These are phyloP conservation scores for Montipora capricornis DNA, from an alignment of 64 coral and sea anemone genomes.

Conservation along the genomic window DNA sequence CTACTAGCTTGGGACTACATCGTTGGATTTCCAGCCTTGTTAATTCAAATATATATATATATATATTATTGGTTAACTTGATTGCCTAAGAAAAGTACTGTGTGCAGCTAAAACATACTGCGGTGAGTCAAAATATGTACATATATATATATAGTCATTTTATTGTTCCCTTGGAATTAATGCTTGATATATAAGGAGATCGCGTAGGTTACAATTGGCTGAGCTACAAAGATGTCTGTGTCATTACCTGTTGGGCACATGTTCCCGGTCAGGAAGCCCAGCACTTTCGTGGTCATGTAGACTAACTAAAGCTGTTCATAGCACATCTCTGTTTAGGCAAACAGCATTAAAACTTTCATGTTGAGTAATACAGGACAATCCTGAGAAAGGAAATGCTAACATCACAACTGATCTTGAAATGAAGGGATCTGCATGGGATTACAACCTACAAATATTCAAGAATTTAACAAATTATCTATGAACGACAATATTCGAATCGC, in stretches of 20 bases:
- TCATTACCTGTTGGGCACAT: constrained; percentile 28
- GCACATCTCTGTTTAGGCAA: constrained; percentile 16
- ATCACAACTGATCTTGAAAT: neutral
- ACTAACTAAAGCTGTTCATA: constrained; percentile 44
- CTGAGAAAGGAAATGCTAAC: neutral
- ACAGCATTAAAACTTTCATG: constrained; percentile 22
- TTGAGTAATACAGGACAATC: neutral
- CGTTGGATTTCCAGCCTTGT: too few relatives aligned
- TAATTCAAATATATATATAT: too few relatives aligned
- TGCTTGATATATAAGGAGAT: constrained; percentile 1
- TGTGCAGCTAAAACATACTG: neutral
- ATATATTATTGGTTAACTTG: too few relatives aligned
- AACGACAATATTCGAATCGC: neutral
- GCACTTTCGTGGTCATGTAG: constrained; percentile 36
- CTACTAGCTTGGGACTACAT: too few relatives aligned
- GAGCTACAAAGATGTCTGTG: neutral
- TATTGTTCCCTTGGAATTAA: constrained; percentile 6
- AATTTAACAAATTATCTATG: neutral
- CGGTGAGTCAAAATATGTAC: neutral
- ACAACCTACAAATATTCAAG: neutral
- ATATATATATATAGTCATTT: neutral
- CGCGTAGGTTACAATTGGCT: neutral
- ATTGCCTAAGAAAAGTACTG: too few relatives aligned
- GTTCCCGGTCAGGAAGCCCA: neutral
- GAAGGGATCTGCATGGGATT: neutral